phyloP scores from a whole-genome alignment of 2,888 invertebrate genomes.

The Lasioglossum calceatum region DNA sequence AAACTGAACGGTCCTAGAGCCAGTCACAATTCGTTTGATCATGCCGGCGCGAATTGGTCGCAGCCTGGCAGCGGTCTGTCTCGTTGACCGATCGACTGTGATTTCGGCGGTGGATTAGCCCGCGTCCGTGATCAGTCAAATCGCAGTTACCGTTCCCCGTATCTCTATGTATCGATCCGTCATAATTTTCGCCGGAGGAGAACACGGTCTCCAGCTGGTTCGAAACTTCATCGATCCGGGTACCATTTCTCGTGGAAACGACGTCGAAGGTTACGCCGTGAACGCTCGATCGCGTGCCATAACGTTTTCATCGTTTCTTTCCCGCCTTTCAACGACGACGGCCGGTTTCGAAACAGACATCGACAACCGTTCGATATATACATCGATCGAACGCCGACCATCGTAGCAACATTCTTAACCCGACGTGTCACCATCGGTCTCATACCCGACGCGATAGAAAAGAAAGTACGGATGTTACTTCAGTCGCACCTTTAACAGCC shows the following conservation, averaged over 20 bases:
- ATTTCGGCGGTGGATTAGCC: conserved; percentile 31
- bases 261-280: background rate
- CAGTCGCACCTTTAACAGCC: conserved; percentile 77
- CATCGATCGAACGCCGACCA: conserved; percentile 5
- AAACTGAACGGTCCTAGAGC: background rate
- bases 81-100: conserved; percentile 31
- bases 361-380: conserved; percentile 23
- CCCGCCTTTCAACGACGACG: conserved; percentile 13
- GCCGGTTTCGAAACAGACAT: conserved; percentile 10
- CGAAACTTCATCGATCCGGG: conserved; percentile 12
- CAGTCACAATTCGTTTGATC: conserved; percentile 24
- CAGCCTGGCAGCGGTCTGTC: conserved; percentile 33
- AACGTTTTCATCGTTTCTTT: background rate
- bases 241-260: background rate
- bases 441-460: background rate
- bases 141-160: background rate
- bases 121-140: conserved; percentile 21
- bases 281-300: background rate
- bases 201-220: background rate
- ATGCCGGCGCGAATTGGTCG: background rate
- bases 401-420: background rate
- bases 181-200: conserved; percentile 19
- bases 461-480: conserved; percentile 6
- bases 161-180: conserved; percentile 23
- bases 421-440: background rate